Evolutionary conservation across 2,888 invertebrate genomes (phyloP), one percentile per base, ranked within the genome.

Genomic region (Mesorhabditis spiculigera): DNA sequence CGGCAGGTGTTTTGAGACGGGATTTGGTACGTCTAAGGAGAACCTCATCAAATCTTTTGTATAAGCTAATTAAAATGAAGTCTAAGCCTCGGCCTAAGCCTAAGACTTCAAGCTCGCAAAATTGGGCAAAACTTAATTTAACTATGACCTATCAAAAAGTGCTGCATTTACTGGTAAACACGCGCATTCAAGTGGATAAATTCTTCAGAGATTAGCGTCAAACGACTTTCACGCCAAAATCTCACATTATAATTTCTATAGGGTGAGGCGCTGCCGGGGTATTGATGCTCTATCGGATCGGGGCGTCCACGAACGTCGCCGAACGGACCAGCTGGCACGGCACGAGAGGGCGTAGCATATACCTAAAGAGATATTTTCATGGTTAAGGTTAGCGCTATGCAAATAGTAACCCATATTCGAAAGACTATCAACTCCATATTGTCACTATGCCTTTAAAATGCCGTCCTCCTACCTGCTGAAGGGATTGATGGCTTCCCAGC

Each of bases 301-400:
- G 81, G 58, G 75, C 75, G 71, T 83, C 80, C 75, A 81, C 73
- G 76, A 72, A 77, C 45, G 82, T 83, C 68, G 80, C 84, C 73
- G 75, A 80, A 62, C 81, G 82, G 70, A 78, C 79, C 71, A 83
- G 80, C 45, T 78, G 76, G 72, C 75, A 73, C 70, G 84, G 80
- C 61, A 82, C 77, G 66, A 84, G 77, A 6, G 84, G 77, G 63
- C 82, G 82, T 5, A 83, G 81, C 72, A 84, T 71, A 71, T 74
- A 78, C 67, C 76, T 75, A 63, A 67, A 73, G 66, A 10, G 44
- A 8, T 43, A 28, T 28, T 28, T 28, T 28, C 28, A 28, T 28
- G 28, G 28, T 28, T 28, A 28, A 28, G 28, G 1, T 28, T 28
- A 28, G 28, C 1, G 28, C 28, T 28, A 28, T 1, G 3, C 28